phyloP scores from a whole-genome alignment of 2,797 vertebrate genomes.

The Platalea minor region DNA sequence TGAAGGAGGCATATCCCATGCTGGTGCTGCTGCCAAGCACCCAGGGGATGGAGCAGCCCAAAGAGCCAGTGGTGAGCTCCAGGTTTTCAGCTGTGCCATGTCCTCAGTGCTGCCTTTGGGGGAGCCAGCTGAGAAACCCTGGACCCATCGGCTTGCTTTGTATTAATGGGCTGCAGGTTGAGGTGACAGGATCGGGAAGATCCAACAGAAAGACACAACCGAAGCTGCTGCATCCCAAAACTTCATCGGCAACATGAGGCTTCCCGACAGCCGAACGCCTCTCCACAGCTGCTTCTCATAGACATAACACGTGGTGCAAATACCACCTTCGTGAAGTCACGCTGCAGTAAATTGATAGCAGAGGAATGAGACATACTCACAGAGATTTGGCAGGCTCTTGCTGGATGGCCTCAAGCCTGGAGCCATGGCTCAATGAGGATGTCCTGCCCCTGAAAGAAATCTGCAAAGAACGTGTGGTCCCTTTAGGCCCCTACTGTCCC shows the following conservation, averaged over 20 bases:
- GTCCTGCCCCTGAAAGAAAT: background rate
- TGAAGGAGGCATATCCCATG: background rate
- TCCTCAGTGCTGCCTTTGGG: background rate
- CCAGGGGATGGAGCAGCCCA: background rate
- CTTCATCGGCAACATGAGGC: rapidly evolving
- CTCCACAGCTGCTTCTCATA: background rate
- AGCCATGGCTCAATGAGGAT: rapidly evolving
- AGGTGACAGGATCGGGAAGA: background rate
- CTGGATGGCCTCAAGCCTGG: background rate
- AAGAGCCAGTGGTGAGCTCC: background rate
- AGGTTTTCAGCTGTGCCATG: background rate
- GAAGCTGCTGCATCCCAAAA: background rate
- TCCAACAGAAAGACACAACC: rapidly evolving
- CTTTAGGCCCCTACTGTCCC: background rate
- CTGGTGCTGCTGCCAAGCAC: background rate
- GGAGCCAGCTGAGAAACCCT: background rate
- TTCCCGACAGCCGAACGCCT: rapidly evolving
- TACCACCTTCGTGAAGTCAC: background rate
- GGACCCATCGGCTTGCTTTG: background rate
- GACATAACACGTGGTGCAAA: background rate
- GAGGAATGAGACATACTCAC: background rate
- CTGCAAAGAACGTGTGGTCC: rapidly evolving
- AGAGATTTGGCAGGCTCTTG: background rate
- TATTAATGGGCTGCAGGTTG: background rate
- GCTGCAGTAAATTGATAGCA: background rate